A percentile compares a stretch with the other conserved stretches of the same genome.
Conservation (phyloP, 2,797 vertebrate genomes). For the Macroramphosus scolopax region DNA sequence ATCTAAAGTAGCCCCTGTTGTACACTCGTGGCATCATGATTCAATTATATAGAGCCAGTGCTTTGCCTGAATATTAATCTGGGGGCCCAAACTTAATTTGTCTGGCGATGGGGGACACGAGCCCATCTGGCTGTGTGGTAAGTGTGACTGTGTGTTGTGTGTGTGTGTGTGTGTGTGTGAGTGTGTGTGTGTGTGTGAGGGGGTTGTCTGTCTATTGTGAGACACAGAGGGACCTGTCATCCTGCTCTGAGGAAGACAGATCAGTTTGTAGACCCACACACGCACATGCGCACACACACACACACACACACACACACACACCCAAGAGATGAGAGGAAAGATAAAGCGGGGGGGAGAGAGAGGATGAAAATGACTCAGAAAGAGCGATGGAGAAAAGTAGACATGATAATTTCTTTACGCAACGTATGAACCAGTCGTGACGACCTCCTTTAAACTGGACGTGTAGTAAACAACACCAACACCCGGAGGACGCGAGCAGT, state of each 20-base stretch:
- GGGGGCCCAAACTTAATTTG: conserved; percentile 77
- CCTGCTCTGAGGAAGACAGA: conserved; percentile 64
- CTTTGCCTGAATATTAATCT: conserved; percentile 81
- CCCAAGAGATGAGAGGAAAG: conserved; percentile 14
- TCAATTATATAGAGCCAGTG: conserved; percentile 76
- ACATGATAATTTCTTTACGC: too few species aligned
- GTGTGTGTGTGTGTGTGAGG: conserved; percentile 20
- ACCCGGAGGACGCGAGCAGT: conserved; percentile 1
- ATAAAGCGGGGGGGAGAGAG: conserved; percentile 7
- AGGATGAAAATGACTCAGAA: conserved; percentile 12
- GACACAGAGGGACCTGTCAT: conserved; percentile 65
- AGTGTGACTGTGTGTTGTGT: conserved; percentile 44
- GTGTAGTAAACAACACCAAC: not conserved
- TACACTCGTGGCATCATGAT: conserved; percentile 74
- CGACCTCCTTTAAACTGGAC: conserved; percentile 13
- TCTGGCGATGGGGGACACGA: conserved; percentile 70
- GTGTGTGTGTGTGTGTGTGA: conserved; percentile 16
- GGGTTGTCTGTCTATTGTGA: conserved; percentile 64
- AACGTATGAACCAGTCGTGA: too few species aligned
- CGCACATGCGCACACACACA: conserved; percentile 4
- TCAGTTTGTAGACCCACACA: conserved; percentile 52
- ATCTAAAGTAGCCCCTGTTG: conserved; percentile 75
- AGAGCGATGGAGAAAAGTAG: conserved; percentile 2
- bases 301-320: conserved; percentile 12
- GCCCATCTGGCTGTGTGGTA: conserved; percentile 71